These are phyloP conservation scores for Trichosurus vulpecula DNA, from an alignment of 2,797 vertebrate genomes.

Conservation along the genomic window DNA sequence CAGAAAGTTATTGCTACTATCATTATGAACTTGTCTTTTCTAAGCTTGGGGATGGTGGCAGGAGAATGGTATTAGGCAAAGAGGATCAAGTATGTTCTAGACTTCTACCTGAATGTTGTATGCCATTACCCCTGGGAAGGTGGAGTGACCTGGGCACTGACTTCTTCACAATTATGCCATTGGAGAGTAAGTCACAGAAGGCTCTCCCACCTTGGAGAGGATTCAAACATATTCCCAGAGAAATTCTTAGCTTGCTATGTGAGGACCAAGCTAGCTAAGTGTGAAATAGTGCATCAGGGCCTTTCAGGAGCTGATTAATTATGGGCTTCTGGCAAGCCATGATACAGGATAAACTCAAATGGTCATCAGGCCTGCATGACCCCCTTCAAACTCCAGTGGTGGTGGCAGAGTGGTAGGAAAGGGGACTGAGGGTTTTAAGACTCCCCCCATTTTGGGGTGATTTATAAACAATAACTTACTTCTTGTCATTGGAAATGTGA, in stretches of 20 bases:
- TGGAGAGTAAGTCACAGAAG: not conserved
- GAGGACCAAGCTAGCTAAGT: not conserved
- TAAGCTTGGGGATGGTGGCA: not conserved
- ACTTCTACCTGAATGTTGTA: not conserved
- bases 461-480: not conserved
- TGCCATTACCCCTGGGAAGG: not conserved
- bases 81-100: not conserved
- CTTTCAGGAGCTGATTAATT: not conserved
- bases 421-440: not conserved
- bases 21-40: not conserved
- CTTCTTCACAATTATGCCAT: not conserved
- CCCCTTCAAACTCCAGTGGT: not conserved
- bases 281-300: not conserved
- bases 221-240: not conserved
- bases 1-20: not conserved
- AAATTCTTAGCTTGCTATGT: not conserved
- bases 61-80: not conserved
- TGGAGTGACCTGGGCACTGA: not conserved
- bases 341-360: not conserved
- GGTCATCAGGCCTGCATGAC: not conserved
- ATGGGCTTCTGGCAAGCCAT: not conserved
- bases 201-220: not conserved
- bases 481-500: not conserved
- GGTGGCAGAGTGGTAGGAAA: not conserved
- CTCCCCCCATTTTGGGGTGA: not conserved